These are phyloP conservation scores for Morpho deidamia DNA, from an alignment of 2,888 invertebrate species.

Conservation along the genomic window DNA sequence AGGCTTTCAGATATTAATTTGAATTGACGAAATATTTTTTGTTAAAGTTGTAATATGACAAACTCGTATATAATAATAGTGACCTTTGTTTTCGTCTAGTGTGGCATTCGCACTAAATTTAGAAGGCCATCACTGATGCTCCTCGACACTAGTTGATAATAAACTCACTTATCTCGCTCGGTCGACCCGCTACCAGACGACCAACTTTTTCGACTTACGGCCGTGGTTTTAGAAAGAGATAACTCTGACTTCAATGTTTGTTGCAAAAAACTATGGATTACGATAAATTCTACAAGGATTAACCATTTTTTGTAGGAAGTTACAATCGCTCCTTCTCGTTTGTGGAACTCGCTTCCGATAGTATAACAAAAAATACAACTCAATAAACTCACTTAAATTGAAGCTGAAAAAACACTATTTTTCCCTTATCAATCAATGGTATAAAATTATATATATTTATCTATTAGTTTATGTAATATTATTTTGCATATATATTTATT, in stretches of 20 bases:
- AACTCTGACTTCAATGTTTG: conserved; percentile 14
- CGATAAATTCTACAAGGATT: too few relatives aligned
- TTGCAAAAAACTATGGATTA: conserved; percentile 28
- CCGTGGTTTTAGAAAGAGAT: conserved; percentile 38
- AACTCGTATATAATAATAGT: neutral
- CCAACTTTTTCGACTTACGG: conserved; percentile 59
- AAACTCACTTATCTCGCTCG: conserved; percentile 49
- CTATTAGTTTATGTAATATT: too few relatives aligned
- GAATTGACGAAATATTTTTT: neutral
- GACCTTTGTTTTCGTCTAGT: neutral
- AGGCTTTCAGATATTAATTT: neutral
- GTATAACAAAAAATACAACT: too few relatives aligned
- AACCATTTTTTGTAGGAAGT: too few relatives aligned
- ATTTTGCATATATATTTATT: too few relatives aligned
- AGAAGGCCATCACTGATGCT: conserved; percentile 16
- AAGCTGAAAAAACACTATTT: too few relatives aligned
- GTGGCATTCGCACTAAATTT: neutral
- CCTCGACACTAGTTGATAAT: conserved; percentile 40
- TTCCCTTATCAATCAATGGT: too few relatives aligned
- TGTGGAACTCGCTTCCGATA: too few relatives aligned
- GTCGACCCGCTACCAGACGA: conserved; percentile 30
- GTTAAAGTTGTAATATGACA: too few relatives aligned
- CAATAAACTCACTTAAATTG: too few relatives aligned
- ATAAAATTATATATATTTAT: too few relatives aligned
- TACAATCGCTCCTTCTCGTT: too few relatives aligned